phyloP scores from a whole-genome alignment of 1,140 invertebrate genomes.

The Drosophila gunungcola region DNA sequence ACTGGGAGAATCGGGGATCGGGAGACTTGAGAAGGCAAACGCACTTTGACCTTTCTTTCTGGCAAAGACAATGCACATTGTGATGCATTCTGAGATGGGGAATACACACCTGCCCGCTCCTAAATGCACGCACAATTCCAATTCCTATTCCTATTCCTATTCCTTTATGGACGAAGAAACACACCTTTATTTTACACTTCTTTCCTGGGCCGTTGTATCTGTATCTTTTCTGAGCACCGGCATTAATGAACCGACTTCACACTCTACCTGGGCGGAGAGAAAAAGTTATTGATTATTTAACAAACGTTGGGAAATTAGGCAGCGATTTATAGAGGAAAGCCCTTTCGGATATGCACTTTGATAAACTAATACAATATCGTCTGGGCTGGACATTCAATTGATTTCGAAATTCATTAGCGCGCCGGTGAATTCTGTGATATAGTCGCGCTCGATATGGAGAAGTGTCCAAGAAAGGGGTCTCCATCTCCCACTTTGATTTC shows the following conservation, averaged over 20 bases:
- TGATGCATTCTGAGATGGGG: constrained; percentile 11
- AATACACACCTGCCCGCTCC: constrained; percentile 60
- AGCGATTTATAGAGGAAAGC: constrained; percentile 77
- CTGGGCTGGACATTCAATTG: constrained; percentile 69
- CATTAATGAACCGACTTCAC: constrained; percentile 78
- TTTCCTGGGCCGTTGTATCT: constrained; percentile 46
- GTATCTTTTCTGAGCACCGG: constrained; percentile 41
- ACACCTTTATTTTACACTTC: constrained; percentile 80
- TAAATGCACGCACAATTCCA: constrained; percentile 63
- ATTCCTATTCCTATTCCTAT: too few species aligned
- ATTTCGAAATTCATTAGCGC: constrained; percentile 78
- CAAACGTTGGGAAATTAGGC: constrained; percentile 77
- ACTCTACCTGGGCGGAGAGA: constrained; percentile 47
- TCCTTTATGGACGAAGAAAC: constrained; percentile 59
- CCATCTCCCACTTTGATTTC: constrained; percentile 51
- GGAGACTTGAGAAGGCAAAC: constrained; percentile 34
- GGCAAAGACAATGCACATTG: constrained; percentile 70
- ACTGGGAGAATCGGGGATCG: constrained; percentile 6
- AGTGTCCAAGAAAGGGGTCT: constrained; percentile 36
- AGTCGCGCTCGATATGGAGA: constrained; percentile 2
- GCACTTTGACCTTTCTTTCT: constrained; percentile 74
- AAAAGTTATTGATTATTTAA: constrained; percentile 78
- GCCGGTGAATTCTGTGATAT: constrained; percentile 54
- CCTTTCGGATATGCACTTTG: constrained; percentile 67
- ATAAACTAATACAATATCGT: constrained; percentile 80